Evolutionary conservation across 2,888 invertebrate species (phyloP).

Genomic region (Pristionchus mayeri): DNA sequence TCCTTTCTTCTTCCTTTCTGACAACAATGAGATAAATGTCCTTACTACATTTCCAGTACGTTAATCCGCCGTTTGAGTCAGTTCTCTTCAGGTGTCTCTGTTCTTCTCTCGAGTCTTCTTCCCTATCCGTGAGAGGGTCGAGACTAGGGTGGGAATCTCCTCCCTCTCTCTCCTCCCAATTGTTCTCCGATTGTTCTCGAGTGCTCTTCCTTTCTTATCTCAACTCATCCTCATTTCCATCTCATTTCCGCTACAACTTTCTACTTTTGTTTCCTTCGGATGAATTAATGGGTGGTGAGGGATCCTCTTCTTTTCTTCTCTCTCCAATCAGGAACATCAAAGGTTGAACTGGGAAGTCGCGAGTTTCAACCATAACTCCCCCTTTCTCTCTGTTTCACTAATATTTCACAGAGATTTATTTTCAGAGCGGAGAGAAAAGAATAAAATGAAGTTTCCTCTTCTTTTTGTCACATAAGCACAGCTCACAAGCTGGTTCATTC

Average conservation of each 20-base stretch:
- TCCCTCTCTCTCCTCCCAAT: not conserved
- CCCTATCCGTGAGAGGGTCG: not conserved
- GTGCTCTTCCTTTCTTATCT: not conserved
- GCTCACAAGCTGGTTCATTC: slow-evolving; percentile 5
- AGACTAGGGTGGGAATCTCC: no score
- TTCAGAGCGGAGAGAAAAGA: not conserved
- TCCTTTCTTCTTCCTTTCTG: no score
- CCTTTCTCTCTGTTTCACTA: not conserved
- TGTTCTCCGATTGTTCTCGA: not conserved
- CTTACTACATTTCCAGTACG: no score
- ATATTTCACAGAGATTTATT: not conserved
- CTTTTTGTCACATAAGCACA: slow-evolving; percentile 14
- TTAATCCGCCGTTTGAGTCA: no score
- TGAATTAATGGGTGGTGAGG: not conserved
- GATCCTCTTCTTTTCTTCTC: not conserved
- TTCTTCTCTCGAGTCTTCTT: no score
- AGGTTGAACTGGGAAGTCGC: not conserved
- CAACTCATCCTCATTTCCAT: slow-evolving; percentile 35
- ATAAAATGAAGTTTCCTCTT: not conserved
- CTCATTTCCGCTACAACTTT: slow-evolving; percentile 16
- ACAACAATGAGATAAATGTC: no score
- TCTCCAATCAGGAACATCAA: not conserved
- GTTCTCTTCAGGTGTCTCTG: no score
- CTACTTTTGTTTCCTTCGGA: not conserved
- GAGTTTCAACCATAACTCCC: not conserved